These are phyloP conservation scores for Ancistrus triradiatus DNA, from an alignment of 2,113 vertebrate species.

Conservation along the genomic window DNA sequence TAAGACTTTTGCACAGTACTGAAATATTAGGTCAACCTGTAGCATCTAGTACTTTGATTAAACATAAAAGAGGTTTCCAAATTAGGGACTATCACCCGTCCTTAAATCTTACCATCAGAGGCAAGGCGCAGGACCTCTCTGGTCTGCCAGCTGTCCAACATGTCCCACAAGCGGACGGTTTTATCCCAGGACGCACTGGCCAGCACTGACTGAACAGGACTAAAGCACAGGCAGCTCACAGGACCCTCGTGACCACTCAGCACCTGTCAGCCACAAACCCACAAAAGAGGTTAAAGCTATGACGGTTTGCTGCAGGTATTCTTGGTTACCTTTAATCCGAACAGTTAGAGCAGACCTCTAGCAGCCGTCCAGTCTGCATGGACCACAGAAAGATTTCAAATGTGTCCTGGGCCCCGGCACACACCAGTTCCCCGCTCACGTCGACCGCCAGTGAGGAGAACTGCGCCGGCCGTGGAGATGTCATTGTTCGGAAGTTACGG, in stretches of 20 bases:
- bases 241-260: conserved; percentile 90
- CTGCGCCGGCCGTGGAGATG: conserved; percentile 84
- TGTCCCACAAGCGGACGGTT: conserved; percentile 91
- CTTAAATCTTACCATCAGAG: conserved; percentile 76
- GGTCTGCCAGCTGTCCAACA: conserved; percentile 94
- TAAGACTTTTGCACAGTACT: too few relatives aligned
- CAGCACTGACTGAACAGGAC: conserved; percentile 80
- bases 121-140: conserved; percentile 80
- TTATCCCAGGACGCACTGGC: conserved; percentile 95
- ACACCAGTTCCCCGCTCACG: conserved; percentile 85
- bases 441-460: conserved; percentile 91
- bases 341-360: conserved; percentile 74
- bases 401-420: conserved; percentile 90
- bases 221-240: conserved; percentile 85
- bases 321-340: not conserved
- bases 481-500: conserved; percentile 94
- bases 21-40: too few relatives aligned
- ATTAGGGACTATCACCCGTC: not conserved
- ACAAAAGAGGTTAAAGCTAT: conserved; percentile 9
- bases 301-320: not conserved
- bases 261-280: conserved; percentile 64
- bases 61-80: too few relatives aligned
- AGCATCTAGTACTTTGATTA: too few relatives aligned
- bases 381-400: conserved; percentile 98
- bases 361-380: conserved; percentile 90